phyloP scores from a whole-genome alignment of 2,797 vertebrate genomes.

The Channa striata region DNA sequence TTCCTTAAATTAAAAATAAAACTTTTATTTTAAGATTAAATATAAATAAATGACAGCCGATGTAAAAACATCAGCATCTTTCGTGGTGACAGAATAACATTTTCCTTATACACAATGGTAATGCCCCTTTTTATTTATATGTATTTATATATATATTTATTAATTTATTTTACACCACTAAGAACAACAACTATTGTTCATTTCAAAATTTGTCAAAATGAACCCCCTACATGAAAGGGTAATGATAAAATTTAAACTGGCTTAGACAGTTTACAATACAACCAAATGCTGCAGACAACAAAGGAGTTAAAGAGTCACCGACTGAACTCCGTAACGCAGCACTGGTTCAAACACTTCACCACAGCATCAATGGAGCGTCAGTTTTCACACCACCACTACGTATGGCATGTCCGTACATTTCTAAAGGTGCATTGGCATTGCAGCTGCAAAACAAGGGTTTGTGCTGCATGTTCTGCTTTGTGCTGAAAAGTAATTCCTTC shows the following conservation, averaged over 20 bases:
- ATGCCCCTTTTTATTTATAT: slow-evolving; percentile 50
- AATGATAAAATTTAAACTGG: slow-evolving; percentile 33
- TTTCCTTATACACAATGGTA: slow-evolving; percentile 25
- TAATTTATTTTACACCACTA: slow-evolving; percentile 59
- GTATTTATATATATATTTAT: not conserved
- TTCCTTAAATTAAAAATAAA: slow-evolving; percentile 2
- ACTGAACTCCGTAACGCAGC: slow-evolving; percentile 40
- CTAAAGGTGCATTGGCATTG: not conserved
- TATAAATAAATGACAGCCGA: slow-evolving; percentile 7
- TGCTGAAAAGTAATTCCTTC: not conserved
- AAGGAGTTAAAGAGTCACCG: slow-evolving; percentile 39
- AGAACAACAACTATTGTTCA: slow-evolving; percentile 45
- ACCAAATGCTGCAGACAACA: slow-evolving; percentile 44
- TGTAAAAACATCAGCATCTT: slow-evolving; percentile 30
- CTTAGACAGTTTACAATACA: slow-evolving; percentile 50
- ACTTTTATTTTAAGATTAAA: slow-evolving; percentile 11
- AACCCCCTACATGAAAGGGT: slow-evolving; percentile 28
- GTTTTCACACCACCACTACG: slow-evolving; percentile 48
- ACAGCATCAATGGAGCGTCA: slow-evolving; percentile 57
- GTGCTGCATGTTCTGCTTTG: not conserved
- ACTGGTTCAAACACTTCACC: slow-evolving; percentile 54
- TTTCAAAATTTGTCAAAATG: slow-evolving; percentile 36
- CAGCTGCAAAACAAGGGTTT: not conserved
- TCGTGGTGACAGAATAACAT: slow-evolving; percentile 5
- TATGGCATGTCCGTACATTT: slow-evolving; percentile 37